phyloP scores from a whole-genome alignment of 2,113 vertebrate genomes.

The Dunckerocampus dactyliophorus region DNA sequence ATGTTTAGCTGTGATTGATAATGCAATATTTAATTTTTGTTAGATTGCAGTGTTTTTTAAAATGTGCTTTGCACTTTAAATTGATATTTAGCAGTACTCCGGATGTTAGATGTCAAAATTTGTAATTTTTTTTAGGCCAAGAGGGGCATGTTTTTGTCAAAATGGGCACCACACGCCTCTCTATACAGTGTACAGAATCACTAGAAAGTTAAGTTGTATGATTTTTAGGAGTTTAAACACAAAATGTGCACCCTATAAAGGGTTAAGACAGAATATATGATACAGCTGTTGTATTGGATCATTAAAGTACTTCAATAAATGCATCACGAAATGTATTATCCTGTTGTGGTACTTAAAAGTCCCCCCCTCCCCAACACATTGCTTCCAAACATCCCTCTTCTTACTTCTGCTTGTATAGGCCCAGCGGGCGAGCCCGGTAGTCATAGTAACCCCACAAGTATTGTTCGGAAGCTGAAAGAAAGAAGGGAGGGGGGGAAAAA shows the following conservation, averaged over 20 bases:
- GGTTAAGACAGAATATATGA: neutral
- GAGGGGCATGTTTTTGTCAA: neutral
- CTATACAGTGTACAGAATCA: too few relatives aligned
- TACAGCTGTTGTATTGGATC: neutral
- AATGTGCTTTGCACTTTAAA: too few relatives aligned
- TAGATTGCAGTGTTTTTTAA: too few relatives aligned
- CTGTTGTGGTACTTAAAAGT: neutral
- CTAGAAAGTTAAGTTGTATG: too few relatives aligned
- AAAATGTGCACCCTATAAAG: neutral
- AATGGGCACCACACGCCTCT: neutral
- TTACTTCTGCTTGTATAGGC: conserved; percentile 53
- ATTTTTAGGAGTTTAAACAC: neutral
- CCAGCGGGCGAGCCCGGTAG: conserved; percentile 61
- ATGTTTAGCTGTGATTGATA: neutral
- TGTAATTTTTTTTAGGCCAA: neutral
- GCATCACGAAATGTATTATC: neutral
- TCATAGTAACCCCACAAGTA: conserved; percentile 61
- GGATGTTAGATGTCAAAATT: neutral
- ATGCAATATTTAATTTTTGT: neutral
- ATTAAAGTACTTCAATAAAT: neutral
- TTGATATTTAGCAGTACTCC: too few relatives aligned
- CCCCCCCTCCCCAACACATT: neutral
- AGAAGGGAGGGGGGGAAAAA: conserved; percentile 8
- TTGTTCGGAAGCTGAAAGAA: conserved; percentile 58
- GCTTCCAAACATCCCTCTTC: conserved; percentile 5